Evolutionary conservation across 2,797 vertebrate genomes (phyloP).

Genomic region (Fundulus diaphanus): DNA sequence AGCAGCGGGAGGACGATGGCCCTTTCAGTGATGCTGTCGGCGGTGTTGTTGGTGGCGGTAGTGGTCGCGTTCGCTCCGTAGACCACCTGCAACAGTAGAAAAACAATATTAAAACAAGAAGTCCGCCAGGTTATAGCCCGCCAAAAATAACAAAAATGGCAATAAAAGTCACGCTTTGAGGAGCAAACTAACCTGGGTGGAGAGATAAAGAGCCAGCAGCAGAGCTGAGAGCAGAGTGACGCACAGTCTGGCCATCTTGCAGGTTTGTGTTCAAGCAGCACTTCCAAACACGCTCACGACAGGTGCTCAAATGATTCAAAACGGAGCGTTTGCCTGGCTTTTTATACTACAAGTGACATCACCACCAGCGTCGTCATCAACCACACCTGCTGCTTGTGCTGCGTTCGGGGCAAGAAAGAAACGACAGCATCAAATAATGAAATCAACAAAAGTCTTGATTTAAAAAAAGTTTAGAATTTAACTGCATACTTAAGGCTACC

Average conservation of each 20-base stretch:
- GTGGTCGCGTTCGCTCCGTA: not conserved
- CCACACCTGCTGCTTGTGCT: not conserved
- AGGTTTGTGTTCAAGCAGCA: not conserved
- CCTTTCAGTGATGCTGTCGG: not conserved
- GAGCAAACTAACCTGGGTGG: conserved; percentile 47
- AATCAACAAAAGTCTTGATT: too few relatives aligned
- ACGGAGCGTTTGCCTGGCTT: not conserved
- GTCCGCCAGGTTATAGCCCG: not conserved
- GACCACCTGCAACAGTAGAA: not conserved
- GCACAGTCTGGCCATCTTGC: conserved; percentile 55
- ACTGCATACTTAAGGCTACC: not conserved
- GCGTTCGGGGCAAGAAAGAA: not conserved
- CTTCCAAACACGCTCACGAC: too few relatives aligned
- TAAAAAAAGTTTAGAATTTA: too few relatives aligned
- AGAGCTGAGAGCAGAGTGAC: conserved; percentile 47
- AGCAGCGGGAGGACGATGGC: conserved; percentile 18
- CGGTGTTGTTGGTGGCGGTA: fast-evolving
- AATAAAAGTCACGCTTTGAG: not conserved
- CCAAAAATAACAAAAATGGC: not conserved
- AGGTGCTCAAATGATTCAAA: too few relatives aligned
- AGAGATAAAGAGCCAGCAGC: conserved; percentile 55
- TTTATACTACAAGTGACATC: conserved; percentile 4
- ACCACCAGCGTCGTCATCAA: not conserved
- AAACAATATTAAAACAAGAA: too few relatives aligned
- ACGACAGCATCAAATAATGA: not conserved